phyloP scores from a whole-genome alignment of 2,113 vertebrate genomes.

The Butastur rufipennis region DNA sequence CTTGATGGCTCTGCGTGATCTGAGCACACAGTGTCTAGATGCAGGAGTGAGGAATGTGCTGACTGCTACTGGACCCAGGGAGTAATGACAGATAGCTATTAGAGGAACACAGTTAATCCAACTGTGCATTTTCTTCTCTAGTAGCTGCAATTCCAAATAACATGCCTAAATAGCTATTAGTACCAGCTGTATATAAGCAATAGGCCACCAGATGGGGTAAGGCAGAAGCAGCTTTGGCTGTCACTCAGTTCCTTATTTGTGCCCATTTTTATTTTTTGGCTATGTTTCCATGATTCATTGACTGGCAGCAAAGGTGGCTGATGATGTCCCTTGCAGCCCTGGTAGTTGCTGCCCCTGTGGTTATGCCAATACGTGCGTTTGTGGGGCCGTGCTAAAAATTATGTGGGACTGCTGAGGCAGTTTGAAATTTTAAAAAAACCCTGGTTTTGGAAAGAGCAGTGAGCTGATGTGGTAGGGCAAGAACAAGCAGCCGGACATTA shows the following conservation, averaged over 20 bases:
- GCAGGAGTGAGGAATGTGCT: background rate
- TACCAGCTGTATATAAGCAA: background rate
- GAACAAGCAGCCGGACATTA: background rate
- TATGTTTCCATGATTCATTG: rapidly evolving
- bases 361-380: rapidly evolving
- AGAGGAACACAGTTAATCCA: background rate
- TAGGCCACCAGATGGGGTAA: background rate
- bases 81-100: background rate
- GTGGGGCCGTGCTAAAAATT: background rate
- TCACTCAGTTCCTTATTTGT: background rate
- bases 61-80: background rate
- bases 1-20: rapidly evolving
- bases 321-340: background rate
- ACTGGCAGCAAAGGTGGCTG: background rate
- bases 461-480: background rate
- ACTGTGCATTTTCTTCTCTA: background rate
- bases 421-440: background rate
- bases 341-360: rapidly evolving
- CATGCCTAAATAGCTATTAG: background rate
- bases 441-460: background rate
- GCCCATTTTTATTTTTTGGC: background rate
- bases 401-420: background rate
- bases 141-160: background rate
- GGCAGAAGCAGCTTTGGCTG: background rate
- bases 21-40: background rate